These are phyloP conservation scores for Drymodes brunneopygia DNA, from an alignment of 2,113 vertebrate genomes.

Conservation along the genomic window DNA sequence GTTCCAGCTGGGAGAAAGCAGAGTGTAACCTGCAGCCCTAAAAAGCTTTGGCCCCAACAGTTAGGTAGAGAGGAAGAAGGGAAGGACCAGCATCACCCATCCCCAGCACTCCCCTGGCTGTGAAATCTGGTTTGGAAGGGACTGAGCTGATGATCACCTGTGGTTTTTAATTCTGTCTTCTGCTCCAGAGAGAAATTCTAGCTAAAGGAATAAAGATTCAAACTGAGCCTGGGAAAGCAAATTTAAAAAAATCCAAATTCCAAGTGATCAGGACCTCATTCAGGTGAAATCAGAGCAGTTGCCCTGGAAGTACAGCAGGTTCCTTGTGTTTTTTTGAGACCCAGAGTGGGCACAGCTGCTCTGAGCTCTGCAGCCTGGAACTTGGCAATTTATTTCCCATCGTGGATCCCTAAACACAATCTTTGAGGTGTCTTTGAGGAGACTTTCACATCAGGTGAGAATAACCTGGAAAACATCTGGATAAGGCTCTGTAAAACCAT, in stretches of 20 bases:
- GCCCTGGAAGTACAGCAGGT: not conserved
- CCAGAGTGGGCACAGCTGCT: not conserved
- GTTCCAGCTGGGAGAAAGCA: not conserved
- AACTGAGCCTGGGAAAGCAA: not conserved
- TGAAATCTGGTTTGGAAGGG: not conserved
- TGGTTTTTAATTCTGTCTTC: not conserved
- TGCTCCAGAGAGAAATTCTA: not conserved
- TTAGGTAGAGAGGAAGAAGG: not conserved
- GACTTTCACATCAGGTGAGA: not conserved
- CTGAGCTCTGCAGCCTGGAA: not conserved
- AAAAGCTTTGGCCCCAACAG: not conserved
- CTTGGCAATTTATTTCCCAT: not conserved
- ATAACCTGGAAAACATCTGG: not conserved
- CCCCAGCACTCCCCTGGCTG: not conserved
- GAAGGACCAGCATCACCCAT: not conserved
- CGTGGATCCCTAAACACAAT: accelerated
- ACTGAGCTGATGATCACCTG: not conserved
- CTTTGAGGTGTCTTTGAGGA: not conserved
- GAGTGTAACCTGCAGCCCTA: not conserved
- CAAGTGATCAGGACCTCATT: not conserved
- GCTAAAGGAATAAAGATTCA: not conserved
- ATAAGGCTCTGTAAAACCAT: not conserved
- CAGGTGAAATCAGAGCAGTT: not conserved
- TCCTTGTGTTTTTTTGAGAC: not conserved
- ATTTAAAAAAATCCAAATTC: not conserved